Conservation (phyloP, 2,113 vertebrate genomes). For the Halichoeres trimaculatus region DNA sequence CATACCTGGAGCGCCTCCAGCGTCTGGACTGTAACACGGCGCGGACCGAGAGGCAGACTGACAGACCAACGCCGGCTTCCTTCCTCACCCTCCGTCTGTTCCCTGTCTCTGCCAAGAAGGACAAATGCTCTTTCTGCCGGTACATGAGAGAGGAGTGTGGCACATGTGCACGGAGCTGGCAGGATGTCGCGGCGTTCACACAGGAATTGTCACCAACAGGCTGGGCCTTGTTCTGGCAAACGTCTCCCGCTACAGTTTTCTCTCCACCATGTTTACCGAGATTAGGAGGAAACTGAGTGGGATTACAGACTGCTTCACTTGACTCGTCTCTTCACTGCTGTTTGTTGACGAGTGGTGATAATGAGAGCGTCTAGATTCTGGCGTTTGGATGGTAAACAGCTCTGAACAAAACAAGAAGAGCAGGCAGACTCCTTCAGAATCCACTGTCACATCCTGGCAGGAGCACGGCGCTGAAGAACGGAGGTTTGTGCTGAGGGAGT, state of each 20-base stretch:
- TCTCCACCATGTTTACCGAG: conserved; percentile 61
- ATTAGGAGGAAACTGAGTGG: conserved; percentile 59
- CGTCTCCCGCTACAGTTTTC: conserved; percentile 49
- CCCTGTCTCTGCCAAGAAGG: conserved; percentile 53
- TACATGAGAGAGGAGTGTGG: conserved; percentile 52
- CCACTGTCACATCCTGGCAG: neutral
- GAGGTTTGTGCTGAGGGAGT: conserved; percentile 26
- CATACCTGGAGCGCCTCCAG: conserved; percentile 38
- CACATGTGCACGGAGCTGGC: conserved; percentile 64
- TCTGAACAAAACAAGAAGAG: neutral
- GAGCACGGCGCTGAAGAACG: neutral
- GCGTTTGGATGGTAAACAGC: neutral
- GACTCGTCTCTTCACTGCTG: conserved; percentile 15
- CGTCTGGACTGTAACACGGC: conserved; percentile 30
- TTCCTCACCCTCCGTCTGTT: conserved; percentile 67
- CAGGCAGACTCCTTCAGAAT: conserved; percentile 9
- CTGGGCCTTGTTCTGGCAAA: conserved; percentile 63
- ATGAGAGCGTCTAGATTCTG: neutral
- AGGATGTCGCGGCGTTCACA: conserved; percentile 53
- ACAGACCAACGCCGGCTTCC: conserved; percentile 53
- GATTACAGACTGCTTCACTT: conserved; percentile 48
- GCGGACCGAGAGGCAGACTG: conserved; percentile 44
- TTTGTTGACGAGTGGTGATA: conserved; percentile 11
- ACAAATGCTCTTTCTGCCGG: conserved; percentile 68
- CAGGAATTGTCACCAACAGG: conserved; percentile 72